phyloP scores from a whole-genome alignment of 2,113 vertebrate genomes.

The Rhineura floridana region DNA sequence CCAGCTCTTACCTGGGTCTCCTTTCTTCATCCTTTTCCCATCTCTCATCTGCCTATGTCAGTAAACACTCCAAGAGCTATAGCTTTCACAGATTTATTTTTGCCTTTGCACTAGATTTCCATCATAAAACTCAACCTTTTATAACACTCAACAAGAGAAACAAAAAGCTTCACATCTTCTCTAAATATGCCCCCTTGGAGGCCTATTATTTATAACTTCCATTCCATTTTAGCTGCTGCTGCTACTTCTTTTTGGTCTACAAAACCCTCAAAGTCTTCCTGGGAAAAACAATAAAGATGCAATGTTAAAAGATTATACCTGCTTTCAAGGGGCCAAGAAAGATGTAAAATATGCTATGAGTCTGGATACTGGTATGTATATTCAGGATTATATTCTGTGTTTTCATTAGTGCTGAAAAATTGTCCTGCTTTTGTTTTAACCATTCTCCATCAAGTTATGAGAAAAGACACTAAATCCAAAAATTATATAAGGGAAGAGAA shows the following conservation, averaged over 20 bases:
- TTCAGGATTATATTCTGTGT: neutral
- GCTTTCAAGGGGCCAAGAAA: neutral
- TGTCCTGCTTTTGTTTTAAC: neutral
- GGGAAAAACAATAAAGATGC: neutral
- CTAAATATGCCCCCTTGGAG: conserved; percentile 2
- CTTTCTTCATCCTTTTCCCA: neutral
- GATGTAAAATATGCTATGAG: neutral
- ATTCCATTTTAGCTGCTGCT: neutral
- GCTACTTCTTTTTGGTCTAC: neutral
- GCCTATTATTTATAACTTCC: conserved; percentile 28
- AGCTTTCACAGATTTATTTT: neutral
- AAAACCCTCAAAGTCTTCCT: accelerated
- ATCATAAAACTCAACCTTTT: neutral
- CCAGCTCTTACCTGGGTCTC: too few species aligned
- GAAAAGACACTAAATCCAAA: too few species aligned
- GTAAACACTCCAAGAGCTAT: neutral
- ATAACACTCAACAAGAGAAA: conserved; percentile 30
- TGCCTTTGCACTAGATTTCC: conserved; percentile 32
- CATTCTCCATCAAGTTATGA: neutral
- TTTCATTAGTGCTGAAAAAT: neutral
- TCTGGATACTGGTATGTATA: neutral
- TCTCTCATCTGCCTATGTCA: neutral
- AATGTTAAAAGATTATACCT: neutral
- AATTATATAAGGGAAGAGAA: too few species aligned
- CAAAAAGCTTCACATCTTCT: conserved; percentile 21